Evolutionary conservation across 2,797 vertebrate genomes (phyloP).

Genomic region (Eulemur rubriventer): DNA sequence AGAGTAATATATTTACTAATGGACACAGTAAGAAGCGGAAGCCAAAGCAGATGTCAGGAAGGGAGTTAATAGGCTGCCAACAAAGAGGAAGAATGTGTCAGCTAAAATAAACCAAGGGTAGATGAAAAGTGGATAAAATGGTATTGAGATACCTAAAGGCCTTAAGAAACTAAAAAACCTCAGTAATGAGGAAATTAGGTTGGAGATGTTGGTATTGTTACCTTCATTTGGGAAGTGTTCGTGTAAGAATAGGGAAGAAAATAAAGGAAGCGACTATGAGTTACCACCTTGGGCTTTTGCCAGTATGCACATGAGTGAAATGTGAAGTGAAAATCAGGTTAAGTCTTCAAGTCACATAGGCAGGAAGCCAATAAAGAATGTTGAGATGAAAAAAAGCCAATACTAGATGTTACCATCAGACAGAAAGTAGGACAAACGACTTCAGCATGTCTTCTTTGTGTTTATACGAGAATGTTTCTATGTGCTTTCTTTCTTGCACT

Average conservation of each 20-base stretch:
- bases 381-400: background rate
- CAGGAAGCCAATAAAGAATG: background rate
- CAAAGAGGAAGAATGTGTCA: background rate
- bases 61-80: background rate
- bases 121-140: background rate
- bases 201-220: background rate
- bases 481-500: too few species aligned
- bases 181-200: background rate
- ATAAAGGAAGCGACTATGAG: background rate
- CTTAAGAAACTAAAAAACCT: background rate
- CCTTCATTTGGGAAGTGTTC: background rate
- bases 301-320: accelerated
- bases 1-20: accelerated
- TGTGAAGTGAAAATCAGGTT: background rate
- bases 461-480: accelerated
- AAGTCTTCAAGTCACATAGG: background rate
- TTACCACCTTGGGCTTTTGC: background rate
- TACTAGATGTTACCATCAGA: background rate
- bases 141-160: background rate
- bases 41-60: background rate
- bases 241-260: background rate
- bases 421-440: accelerated
- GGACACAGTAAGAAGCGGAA: background rate
- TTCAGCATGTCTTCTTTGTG: too few species aligned
- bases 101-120: slow-evolving; percentile 40